Percentiles rank a stretch among this genome's conserved stretches.
These are phyloP conservation scores for Cataglyphis livida DNA, from an alignment of 2,888 invertebrate genomes.

Conservation along the genomic window DNA sequence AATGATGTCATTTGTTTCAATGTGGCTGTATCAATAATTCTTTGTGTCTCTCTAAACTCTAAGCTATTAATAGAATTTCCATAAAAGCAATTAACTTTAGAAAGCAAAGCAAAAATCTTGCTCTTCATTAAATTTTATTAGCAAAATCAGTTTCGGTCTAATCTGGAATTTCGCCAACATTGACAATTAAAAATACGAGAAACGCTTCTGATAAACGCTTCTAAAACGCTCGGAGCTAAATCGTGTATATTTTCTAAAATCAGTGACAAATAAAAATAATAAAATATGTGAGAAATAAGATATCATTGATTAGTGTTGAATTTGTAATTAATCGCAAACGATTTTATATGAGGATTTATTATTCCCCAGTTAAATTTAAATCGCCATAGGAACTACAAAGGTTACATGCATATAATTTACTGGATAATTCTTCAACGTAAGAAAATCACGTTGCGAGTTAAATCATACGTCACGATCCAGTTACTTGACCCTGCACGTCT, in stretches of 20 bases:
- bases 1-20: constrained; percentile 17
- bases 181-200: not conserved
- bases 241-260: not conserved
- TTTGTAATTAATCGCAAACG: constrained; percentile 15
- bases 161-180: not conserved
- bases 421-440: constrained; percentile 23
- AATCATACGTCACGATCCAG: constrained; percentile 71
- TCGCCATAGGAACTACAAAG: not conserved
- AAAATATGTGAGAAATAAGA: not conserved
- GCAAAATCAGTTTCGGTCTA: not conserved
- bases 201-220: not conserved
- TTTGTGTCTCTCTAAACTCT: not conserved
- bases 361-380: not conserved
- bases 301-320: not conserved
- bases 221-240: not conserved
- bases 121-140: constrained; percentile 4
- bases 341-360: not conserved
- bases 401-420: constrained; percentile 1
- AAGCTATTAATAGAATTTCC: constrained; percentile 10
- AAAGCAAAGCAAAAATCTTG: not conserved
- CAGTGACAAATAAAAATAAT: not conserved
- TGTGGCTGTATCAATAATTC: not conserved
- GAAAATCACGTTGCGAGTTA: constrained; percentile 53
- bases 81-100: not conserved
- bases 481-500: constrained; percentile 70